Percentiles rank a stretch among this genome's conserved stretches.
phyloP scores from a whole-genome alignment of 2,888 invertebrate genomes.

The Ecliptopera silaceata region DNA sequence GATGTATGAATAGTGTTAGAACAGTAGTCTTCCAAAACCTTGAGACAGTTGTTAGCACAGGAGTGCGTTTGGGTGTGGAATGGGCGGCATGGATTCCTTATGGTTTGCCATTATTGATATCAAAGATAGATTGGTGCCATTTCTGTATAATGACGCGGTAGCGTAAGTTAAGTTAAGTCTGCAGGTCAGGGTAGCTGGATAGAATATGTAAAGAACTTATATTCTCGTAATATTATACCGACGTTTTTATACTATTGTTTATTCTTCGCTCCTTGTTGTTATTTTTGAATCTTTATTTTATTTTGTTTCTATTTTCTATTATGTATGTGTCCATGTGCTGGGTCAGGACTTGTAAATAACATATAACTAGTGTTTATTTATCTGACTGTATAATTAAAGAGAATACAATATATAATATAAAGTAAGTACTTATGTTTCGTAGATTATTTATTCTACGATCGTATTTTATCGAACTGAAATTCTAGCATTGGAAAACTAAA shows the following conservation, averaged over 20 bases:
- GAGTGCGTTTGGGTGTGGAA: conserved; percentile 43
- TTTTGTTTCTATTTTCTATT: conserved; percentile 48
- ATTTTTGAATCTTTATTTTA: conserved; percentile 73
- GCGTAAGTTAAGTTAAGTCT: conserved; percentile 81
- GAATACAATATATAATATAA: conserved; percentile 49
- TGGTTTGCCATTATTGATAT: conserved; percentile 82
- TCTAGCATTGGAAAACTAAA: conserved; percentile 57
- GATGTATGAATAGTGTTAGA: conserved; percentile 73
- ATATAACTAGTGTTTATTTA: conserved; percentile 78
- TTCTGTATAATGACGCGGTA: conserved; percentile 80
- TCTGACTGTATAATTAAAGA: conserved; percentile 63
- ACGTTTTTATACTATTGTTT: conserved; percentile 62
- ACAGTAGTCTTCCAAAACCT: conserved; percentile 82
- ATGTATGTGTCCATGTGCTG: conserved; percentile 81
- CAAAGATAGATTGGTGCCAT: conserved; percentile 84
- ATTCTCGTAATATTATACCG: conserved; percentile 62
- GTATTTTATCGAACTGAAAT: conserved; percentile 67
- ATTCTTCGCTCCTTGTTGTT: conserved; percentile 60
- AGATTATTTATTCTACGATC: conserved; percentile 62
- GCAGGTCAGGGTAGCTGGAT: conserved; percentile 81
- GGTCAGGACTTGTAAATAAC: conserved; percentile 78
- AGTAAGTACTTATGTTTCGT: conserved; percentile 48
- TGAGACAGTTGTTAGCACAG: conserved; percentile 57
- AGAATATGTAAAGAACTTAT: conserved; percentile 59
- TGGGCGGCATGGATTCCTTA: conserved; percentile 77